Evolutionary conservation across 37 sponge, comb jelly and placozoan genomes (phyloP), one percentile per base, ranked within the genome.

Genomic region (Trichoplax adhaerens): DNA sequence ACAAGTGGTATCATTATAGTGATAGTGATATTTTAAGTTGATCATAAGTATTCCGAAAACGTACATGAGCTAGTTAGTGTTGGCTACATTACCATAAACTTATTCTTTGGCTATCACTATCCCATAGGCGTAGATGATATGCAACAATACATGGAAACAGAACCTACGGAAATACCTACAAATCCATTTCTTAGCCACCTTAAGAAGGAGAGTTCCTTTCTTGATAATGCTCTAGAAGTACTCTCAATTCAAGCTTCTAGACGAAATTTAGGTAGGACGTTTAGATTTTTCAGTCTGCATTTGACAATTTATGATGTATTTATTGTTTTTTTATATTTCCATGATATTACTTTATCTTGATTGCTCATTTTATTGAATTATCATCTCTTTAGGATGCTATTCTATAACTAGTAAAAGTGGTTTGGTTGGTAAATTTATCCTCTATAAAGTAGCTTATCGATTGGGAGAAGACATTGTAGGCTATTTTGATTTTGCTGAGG

Each of bases 381-480:
- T 60, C 62, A 51, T 57, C 57, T 55, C 4, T 66, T 1, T 65
- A 90, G 91, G 72, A 69, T 83, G 78, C 48, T 83, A 80, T 64
- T 83, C 81, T 3, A 67, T 90, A 46, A 85, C 79, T 71, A 83
- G 69, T 53, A 67, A 76, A 3, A 56, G 62, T 64, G 91, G 82
- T 5, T 52, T 77, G 0, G 29, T 90, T 2, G 91, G 86, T 4
- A 61, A 79, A 46, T 2, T 85, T 50, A 69, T 84, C 3, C 62
- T 83, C 50, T 81, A 77, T 68, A 83, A 83, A 56, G 50, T 80
- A 6, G 77, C 83, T 4, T 90, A 86, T 62, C 83, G 86, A 56
- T 65, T 90, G n/a, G 91, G 91, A 6, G 91, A 90, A 48, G 88
- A 86, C 52, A 68, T 90, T 12, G 74, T 69, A 12, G 77, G 81